These are phyloP conservation scores for Drosophila bunnanda DNA, from an alignment of 2,888 invertebrate species.

Conservation along the genomic window DNA sequence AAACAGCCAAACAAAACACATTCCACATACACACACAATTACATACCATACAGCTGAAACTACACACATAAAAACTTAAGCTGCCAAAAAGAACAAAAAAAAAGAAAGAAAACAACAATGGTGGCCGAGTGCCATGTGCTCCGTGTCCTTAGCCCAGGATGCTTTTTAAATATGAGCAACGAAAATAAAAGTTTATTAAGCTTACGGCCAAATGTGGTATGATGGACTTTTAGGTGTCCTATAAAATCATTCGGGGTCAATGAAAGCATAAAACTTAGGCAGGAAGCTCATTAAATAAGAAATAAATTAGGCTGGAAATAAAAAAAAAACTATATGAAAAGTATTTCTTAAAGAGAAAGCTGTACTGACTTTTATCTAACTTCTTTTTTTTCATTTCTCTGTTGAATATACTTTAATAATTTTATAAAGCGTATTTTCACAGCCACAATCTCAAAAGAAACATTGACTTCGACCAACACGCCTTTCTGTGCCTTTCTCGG, in stretches of 20 bases:
- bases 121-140: constrained; percentile 34
- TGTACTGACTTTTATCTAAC: no score
- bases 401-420: not conserved
- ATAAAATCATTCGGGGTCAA: constrained; percentile 1
- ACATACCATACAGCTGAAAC: not conserved
- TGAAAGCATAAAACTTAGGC: not conserved
- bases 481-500: constrained; percentile 5
- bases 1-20: constrained; percentile 42
- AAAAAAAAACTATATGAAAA: no score
- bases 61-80: constrained; percentile 22
- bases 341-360: not conserved
- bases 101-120: constrained; percentile 22
- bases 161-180: constrained; percentile 39
- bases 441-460: not conserved
- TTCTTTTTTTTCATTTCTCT: no score
- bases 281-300: not conserved
- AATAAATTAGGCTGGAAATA: no score
- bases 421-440: constrained; percentile 5
- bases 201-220: constrained; percentile 29
- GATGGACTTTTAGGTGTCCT: constrained; percentile 12
- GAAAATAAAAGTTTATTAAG: constrained; percentile 47
- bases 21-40: constrained; percentile 7
- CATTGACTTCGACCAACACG: not conserved
- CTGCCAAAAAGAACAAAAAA: constrained; percentile 10
- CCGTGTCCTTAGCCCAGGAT: constrained; percentile 14